Percentiles rank a stretch among this genome's conserved stretches.
Evolutionary conservation across 2,888 invertebrate species (phyloP).

Genomic region (Morpho deidamia): DNA sequence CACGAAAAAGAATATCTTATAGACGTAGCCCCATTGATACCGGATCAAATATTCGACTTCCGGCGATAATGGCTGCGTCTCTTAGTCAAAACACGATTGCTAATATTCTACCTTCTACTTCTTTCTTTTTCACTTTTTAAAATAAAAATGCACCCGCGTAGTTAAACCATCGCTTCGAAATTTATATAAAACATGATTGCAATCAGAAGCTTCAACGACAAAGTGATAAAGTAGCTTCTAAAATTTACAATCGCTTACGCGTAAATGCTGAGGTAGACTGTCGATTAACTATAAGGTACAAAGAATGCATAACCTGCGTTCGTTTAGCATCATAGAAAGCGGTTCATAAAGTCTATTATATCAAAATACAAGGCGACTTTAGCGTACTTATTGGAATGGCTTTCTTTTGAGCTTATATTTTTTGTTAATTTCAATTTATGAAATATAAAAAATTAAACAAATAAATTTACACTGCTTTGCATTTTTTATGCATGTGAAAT

Average conservation of each 20-base stretch:
- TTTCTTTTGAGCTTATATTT: slow-evolving; percentile 63
- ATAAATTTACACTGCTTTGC: slow-evolving; percentile 71
- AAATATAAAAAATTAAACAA: slow-evolving; percentile 36
- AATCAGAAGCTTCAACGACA: slow-evolving; percentile 61
- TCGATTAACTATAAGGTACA: slow-evolving; percentile 38
- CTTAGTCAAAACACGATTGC: slow-evolving; percentile 71
- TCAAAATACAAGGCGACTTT: slow-evolving; percentile 47
- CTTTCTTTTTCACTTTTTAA: slow-evolving; percentile 67
- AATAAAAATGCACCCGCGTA: slow-evolving; percentile 74
- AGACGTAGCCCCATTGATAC: slow-evolving; percentile 58
- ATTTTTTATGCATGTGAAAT: slow-evolving; percentile 75
- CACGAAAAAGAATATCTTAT: slow-evolving; percentile 61
- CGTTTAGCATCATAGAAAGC: slow-evolving; percentile 62
- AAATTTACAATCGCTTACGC: slow-evolving; percentile 62
- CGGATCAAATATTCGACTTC: slow-evolving; percentile 54
- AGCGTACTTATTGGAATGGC: slow-evolving; percentile 69
- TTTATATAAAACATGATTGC: slow-evolving; percentile 52
- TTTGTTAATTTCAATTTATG: slow-evolving; percentile 51
- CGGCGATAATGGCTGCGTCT: slow-evolving; percentile 65
- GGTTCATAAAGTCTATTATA: slow-evolving; percentile 60
- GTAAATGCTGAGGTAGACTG: slow-evolving; percentile 61
- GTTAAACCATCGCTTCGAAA: slow-evolving; percentile 67
- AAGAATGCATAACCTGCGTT: slow-evolving; percentile 51
- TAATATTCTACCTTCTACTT: slow-evolving; percentile 67
- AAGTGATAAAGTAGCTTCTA: slow-evolving; percentile 62